Percentiles rank a stretch among this genome's conserved stretches.
Conservation (phyloP, 2,797 vertebrate genomes). For the Sciurus carolinensis region DNA sequence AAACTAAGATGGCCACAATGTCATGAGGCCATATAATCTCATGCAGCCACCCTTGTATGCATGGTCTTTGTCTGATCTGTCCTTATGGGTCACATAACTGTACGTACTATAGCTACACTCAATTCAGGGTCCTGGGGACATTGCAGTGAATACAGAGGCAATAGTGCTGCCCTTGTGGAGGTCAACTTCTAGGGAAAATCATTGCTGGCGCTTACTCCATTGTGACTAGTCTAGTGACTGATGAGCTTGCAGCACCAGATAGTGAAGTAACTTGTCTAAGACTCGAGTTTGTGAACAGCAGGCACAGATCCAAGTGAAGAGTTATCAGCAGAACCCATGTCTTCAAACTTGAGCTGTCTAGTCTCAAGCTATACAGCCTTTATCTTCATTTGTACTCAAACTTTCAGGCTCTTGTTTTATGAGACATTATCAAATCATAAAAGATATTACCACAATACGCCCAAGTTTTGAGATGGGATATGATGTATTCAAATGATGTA, state of each 20-base stretch:
- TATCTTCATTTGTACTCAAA: not conserved
- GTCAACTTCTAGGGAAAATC: not conserved
- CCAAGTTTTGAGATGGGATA: not conserved
- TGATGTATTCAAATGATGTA: not conserved
- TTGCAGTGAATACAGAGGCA: not conserved
- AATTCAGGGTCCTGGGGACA: not conserved
- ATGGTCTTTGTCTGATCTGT: not conserved
- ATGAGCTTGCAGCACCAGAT: not conserved
- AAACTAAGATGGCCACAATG: not conserved
- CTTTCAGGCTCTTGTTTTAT: not conserved
- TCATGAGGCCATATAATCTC: not conserved
- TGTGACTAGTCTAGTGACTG: not conserved
- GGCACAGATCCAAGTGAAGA: not conserved
- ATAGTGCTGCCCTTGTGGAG: not conserved
- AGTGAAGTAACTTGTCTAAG: not conserved
- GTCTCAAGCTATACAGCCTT: no score
- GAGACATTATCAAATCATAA: not conserved
- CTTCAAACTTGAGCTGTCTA: not conserved
- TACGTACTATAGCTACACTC: not conserved
- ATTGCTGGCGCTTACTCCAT: not conserved
- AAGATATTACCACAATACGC: slow-evolving; percentile 30
- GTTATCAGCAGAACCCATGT: not conserved
- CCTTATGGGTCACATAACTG: no score
- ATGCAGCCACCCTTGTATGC: not conserved
- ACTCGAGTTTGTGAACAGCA: not conserved